Evolutionary conservation across 2,113 vertebrate species (phyloP).

Genomic region (Ploceus nigricollis): DNA sequence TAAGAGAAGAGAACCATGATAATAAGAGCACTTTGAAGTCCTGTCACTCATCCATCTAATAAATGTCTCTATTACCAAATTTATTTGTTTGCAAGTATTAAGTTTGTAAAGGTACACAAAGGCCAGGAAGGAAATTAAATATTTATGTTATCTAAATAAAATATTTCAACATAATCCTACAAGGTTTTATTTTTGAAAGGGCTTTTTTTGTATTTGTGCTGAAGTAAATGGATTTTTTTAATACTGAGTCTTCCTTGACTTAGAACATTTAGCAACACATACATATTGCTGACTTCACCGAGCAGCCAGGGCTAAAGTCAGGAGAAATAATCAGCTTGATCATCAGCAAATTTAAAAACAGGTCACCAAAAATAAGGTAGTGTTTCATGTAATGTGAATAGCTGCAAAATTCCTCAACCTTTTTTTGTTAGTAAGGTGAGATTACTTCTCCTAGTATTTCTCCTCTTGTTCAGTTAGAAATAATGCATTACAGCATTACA

Average conservation of each 20-base stretch:
- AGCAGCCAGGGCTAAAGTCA: conserved; percentile 12
- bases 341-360: conserved; percentile 29
- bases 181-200: background rate
- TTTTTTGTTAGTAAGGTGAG: background rate
- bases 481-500: background rate
- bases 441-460: background rate
- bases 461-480: background rate
- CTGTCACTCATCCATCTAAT: background rate
- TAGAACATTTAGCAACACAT: background rate
- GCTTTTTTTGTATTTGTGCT: background rate
- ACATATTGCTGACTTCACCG: conserved; percentile 48
- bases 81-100: background rate
- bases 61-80: background rate
- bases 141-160: background rate
- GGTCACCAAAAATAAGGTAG: background rate
- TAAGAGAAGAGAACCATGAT: background rate
- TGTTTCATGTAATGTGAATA: background rate
- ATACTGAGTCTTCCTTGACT: conserved; percentile 33
- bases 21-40: background rate
- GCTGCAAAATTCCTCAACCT: background rate
- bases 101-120: background rate
- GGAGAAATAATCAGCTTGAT: conserved; percentile 29
- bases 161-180: background rate
- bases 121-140: background rate
- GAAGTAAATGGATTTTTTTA: conserved; percentile 56